Evolutionary conservation across 2,888 invertebrate species (phyloP).

Genomic region (Andrena camellia): DNA sequence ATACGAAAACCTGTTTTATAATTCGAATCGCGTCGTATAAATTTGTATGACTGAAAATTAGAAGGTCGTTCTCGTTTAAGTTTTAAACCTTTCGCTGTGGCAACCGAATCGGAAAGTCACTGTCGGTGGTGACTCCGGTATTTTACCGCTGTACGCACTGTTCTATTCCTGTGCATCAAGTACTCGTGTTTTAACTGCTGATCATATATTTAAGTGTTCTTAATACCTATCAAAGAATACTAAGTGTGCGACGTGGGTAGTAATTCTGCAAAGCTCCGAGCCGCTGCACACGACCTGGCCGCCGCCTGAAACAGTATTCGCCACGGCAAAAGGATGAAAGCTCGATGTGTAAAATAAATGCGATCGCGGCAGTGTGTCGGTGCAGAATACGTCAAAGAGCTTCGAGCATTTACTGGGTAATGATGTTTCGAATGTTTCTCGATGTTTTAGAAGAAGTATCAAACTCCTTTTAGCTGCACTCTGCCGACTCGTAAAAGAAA

Average conservation of each 20-base stretch:
- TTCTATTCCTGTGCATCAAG: slow-evolving; percentile 6
- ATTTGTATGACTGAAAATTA: neutral
- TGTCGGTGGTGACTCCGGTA: neutral
- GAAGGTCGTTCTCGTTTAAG: neutral
- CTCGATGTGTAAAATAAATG: slow-evolving; percentile 45
- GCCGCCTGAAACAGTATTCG: neutral
- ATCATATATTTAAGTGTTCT: neutral
- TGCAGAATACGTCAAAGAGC: slow-evolving; percentile 30
- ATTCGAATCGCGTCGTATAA: neutral
- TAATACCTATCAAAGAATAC: slow-evolving; percentile 10
- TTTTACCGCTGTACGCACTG: neutral
- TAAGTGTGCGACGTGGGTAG: slow-evolving; percentile 11
- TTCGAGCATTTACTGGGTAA: neutral
- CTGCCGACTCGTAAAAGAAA: neutral
- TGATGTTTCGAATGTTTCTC: slow-evolving; percentile 17
- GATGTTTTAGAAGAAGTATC: slow-evolving; percentile 37
- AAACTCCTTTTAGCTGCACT: slow-evolving; percentile 31
- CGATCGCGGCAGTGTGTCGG: slow-evolving; percentile 32
- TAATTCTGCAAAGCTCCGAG: slow-evolving; percentile 27
- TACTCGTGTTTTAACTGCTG: slow-evolving; percentile 19
- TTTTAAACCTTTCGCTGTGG: slow-evolving; percentile 22
- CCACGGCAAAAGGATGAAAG: slow-evolving; percentile 31
- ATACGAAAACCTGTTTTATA: slow-evolving; percentile 1
- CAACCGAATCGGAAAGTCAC: neutral
- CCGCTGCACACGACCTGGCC: neutral